Evolutionary conservation across 2,797 vertebrate genomes (phyloP), one percentile per base, ranked within the genome.

Genomic region (Diceros bicornis): DNA sequence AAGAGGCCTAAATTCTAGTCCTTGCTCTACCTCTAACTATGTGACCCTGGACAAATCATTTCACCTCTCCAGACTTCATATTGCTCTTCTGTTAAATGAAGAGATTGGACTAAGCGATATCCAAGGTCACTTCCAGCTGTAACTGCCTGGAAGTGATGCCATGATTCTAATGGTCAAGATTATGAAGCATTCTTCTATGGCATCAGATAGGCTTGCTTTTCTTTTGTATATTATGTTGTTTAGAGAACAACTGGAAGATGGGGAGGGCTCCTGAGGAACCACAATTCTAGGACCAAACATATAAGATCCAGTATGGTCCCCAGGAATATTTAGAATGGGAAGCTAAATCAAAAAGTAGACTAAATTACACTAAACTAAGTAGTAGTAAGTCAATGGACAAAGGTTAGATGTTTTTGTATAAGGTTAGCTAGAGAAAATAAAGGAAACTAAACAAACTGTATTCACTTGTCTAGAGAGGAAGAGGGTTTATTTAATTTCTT

Each of bases 341-440:
- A 92, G 41, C 29, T 88, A 88, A 97, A 82, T 75, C 55, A 89
- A 96, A 96, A 52, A 47, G 27, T 69, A 50, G 91, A 74, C 18
- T 68, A 69, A 84, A 62, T 55, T n/a, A 72, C 1, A 52, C 34
- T 55, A 69, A 61, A 71, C 12, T 41, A 34, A 77, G 72, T 29
- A 47, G 68, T 27, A 74, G 44, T 21, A 89, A 44, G 34, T 68
- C 17, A 2, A 12, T 41, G 55, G 37, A 64, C 37, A 88, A 75
- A 69, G 6, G 27, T 61, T 71, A 89, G 55, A 32, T 29, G 25
- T 89, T 83, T 74, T 66, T 18, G 2, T 61, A 32, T 37, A 69
- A 92, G 25, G 1, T 68, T 66, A 86, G 75, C 47, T n/a, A 47
- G 29, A 61, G 57, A 84, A 87, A 75, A 72, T 81, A 94, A 78